Conservation (phyloP, 2,797 vertebrate species). For the Micropoecilia bifurca region DNA sequence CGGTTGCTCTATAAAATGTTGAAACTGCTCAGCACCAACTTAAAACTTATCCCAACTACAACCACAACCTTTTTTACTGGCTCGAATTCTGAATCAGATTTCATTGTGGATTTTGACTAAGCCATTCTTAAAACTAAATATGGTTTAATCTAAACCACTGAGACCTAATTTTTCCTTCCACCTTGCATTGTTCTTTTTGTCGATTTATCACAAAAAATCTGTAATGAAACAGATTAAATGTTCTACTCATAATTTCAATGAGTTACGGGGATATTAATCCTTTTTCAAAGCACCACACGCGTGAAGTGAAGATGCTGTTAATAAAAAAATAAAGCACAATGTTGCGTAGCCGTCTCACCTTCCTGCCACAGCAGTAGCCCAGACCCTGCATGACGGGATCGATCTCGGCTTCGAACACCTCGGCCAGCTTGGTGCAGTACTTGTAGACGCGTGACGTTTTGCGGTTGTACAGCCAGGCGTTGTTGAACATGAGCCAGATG, state of each 20-base stretch:
- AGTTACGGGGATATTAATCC: neutral
- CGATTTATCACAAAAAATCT: neutral
- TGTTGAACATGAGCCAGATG: constrained; percentile 99
- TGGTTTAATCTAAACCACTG: neutral
- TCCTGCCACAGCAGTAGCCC: constrained; percentile 97
- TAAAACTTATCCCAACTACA: neutral
- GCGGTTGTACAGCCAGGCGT: constrained; percentile 98
- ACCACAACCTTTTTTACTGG: neutral
- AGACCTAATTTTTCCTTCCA: neutral
- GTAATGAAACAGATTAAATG: neutral
- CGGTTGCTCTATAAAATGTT: neutral
- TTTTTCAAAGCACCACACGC: neutral
- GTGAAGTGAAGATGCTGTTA: neutral
- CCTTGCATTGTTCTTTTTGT: neutral
- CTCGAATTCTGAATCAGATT: neutral
- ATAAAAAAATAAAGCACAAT: neutral
- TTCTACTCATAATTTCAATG: neutral
- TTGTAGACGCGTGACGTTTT: constrained; percentile 99
- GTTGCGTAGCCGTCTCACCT: constrained; percentile 80
- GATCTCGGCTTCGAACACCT: constrained; percentile 97
- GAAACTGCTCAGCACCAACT: neutral
- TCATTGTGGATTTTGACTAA: neutral
- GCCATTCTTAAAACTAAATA: neutral
- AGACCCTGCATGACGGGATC: constrained; percentile 97
- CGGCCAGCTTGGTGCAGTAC: constrained; percentile 97